phyloP scores from a whole-genome alignment of 2,113 vertebrate genomes.

The Catharus fuscescens region DNA sequence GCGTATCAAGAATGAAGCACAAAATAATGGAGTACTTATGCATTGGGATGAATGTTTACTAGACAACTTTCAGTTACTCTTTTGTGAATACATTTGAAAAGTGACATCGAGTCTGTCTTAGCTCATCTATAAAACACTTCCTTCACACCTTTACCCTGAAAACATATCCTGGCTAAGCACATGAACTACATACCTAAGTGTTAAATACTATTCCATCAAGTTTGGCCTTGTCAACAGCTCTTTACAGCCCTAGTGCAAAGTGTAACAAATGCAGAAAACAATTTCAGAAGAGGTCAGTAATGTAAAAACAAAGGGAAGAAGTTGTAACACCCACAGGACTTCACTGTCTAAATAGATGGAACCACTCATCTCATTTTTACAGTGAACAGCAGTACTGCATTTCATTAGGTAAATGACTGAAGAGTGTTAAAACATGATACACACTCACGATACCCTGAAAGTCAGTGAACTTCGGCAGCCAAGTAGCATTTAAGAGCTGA shows the following conservation, averaged over 20 bases:
- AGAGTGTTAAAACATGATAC: not conserved
- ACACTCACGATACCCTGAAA: not conserved
- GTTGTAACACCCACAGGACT: accelerated
- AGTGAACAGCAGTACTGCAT: not conserved
- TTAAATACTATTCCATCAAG: not conserved
- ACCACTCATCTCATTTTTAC: not conserved
- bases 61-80: not conserved
- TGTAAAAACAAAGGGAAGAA: not conserved
- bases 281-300: not conserved
- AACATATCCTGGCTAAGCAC: not conserved
- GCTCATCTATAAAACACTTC: not conserved
- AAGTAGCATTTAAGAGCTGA: not conserved
- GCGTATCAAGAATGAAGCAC: not conserved
- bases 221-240: not conserved
- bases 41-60: not conserved
- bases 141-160: not conserved
- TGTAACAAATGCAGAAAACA: not conserved
- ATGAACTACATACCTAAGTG: not conserved
- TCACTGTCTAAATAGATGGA: not conserved
- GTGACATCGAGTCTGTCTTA: not conserved
- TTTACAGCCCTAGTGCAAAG: not conserved
- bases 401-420: not conserved
- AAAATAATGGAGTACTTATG: not conserved
- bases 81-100: not conserved
- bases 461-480: not conserved